These are phyloP conservation scores for Gymnodraco acuticeps DNA, from an alignment of 2,797 vertebrate species.

Conservation along the genomic window DNA sequence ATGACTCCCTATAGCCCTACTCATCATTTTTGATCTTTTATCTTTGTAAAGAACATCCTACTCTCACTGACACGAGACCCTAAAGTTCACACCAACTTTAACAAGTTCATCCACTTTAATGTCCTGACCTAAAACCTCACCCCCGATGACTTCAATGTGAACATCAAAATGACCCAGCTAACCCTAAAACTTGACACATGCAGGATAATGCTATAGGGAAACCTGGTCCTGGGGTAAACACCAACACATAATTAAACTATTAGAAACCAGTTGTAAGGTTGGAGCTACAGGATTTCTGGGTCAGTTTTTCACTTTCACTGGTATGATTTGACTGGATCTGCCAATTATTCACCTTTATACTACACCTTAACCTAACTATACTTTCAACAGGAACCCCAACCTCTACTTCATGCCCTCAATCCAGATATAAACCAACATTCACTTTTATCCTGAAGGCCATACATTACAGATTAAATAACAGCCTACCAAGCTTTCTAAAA, in stretches of 20 bases:
- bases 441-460: constrained; percentile 13
- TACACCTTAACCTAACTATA: neutral
- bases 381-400: neutral
- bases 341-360: neutral
- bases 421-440: constrained; percentile 17
- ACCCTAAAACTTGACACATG: neutral
- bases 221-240: neutral
- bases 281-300: neutral
- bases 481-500: constrained; percentile 35
- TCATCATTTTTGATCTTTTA: constrained; percentile 42
- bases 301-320: neutral
- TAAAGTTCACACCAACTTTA: neutral
- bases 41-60: constrained; percentile 40
- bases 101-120: neutral
- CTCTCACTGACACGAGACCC: neutral
- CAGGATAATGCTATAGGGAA: neutral
- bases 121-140: neutral
- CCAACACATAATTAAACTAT: neutral
- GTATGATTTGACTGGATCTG: neutral
- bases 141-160: too few species aligned
- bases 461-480: constrained; percentile 40
- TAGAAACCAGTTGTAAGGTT: neutral
- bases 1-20: constrained; percentile 60
- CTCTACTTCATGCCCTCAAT: constrained; percentile 1
- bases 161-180: constrained; percentile 6